A percentile compares a stretch with the other conserved stretches of the same genome.
These are phyloP conservation scores for Aptenodytes forsteri DNA, from an alignment of 2,113 vertebrate species.

Conservation along the genomic window DNA sequence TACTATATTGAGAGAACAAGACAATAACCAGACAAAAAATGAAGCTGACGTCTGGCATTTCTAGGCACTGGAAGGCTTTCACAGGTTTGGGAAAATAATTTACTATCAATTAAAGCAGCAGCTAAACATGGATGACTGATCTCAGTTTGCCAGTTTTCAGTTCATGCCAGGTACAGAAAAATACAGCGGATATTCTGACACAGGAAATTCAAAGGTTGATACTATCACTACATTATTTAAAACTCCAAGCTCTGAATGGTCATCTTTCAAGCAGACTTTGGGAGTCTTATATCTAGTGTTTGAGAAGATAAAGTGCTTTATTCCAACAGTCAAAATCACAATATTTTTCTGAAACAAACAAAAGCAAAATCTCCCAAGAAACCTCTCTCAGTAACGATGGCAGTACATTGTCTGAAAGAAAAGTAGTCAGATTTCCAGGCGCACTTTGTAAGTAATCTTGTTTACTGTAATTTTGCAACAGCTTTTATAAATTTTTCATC, in stretches of 20 bases:
- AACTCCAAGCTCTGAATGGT: background rate
- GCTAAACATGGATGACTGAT: slow-evolving; percentile 37
- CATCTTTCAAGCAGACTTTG: background rate
- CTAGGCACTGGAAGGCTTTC: background rate
- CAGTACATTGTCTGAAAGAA: background rate
- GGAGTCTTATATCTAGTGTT: background rate
- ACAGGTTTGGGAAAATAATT: background rate
- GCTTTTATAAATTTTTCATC: slow-evolving; percentile 59
- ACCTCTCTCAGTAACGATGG: background rate
- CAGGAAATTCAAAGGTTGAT: slow-evolving; percentile 24
- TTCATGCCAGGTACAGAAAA: background rate
- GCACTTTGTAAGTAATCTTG: slow-evolving; percentile 30
- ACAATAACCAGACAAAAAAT: slow-evolving; percentile 8
- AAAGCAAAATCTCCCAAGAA: background rate
- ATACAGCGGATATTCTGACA: background rate
- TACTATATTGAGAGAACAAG: background rate
- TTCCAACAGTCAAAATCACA: slow-evolving; percentile 21
- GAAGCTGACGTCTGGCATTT: slow-evolving; percentile 10
- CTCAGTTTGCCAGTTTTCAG: background rate
- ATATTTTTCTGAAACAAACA: background rate
- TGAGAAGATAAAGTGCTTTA: background rate
- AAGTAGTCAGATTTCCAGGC: slow-evolving; percentile 22
- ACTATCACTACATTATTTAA: background rate
- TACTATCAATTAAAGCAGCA: slow-evolving; percentile 37
- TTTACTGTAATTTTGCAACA: slow-evolving; percentile 44